Evolutionary conservation across 1,140 invertebrate species (phyloP), one percentile per base, ranked within the genome.

Genomic region (Akabosia matsudoensis): DNA sequence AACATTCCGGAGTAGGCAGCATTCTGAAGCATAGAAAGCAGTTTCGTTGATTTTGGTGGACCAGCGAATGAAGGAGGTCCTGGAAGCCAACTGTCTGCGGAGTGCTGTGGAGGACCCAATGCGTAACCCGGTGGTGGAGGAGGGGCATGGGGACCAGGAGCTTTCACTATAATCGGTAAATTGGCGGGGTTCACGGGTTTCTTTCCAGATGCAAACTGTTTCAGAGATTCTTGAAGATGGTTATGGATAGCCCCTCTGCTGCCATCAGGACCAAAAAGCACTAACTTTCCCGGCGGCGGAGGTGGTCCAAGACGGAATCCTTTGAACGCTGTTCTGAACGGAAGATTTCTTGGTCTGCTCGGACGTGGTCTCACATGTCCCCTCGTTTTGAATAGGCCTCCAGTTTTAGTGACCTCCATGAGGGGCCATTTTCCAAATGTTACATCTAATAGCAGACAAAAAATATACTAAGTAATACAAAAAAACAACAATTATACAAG

Each of bases 341-440:
- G n/a, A n/a, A 4, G 10, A 22, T 61, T 61, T 3, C 30, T 4
- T 10, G 61, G 61, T 31, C 24, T 7, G 7, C 24, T 1, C 13
- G 4, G 3, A 67, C 31, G 24, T 7, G 4, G 10, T 56, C 10
- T 22, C 24, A 13, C 22, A 13, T 22, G 54, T 13, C 54, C 54
- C 14, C 22, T 13, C 54, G 7, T 18, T 22, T 67, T 67, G 22
- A 67, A 67, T 30, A 7, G 61, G 31, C 26, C 2, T 67, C 26
- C 26, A 31, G 61, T 31, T 72, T 72, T 72, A 3, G 33, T 37
- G 33, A 72, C 70, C 33, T 72, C 70, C 70, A 72, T 45, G 2
- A 72, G 34, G 45, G 70, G 70, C 70, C 70, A 72, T 22, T 18
- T 72, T 2, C 70, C 70, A 28, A 72, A 72, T 45, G 34, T 34